A percentile compares a stretch with the other conserved stretches of the same genome.
Evolutionary conservation across 2,888 invertebrate species (phyloP).

Genomic region (Aspidiotus rigidus): DNA sequence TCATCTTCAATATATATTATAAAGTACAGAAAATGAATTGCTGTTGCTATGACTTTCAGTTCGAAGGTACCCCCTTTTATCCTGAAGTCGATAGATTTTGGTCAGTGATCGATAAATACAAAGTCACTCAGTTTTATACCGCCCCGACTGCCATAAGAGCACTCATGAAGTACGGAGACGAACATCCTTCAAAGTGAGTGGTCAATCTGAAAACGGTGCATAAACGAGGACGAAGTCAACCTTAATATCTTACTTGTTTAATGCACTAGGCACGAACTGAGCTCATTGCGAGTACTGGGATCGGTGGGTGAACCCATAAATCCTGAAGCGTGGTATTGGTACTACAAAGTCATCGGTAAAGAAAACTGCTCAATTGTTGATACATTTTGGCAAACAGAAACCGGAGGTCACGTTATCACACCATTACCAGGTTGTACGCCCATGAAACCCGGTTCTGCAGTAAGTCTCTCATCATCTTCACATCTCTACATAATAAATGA

Average conservation of each 20-base stretch:
- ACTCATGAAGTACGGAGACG: constrained; percentile 89
- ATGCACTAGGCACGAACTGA: constrained; percentile 53
- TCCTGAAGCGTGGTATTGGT: constrained; percentile 97
- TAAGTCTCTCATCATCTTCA: constrained; percentile 46
- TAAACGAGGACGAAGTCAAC: neutral
- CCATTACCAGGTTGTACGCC: constrained; percentile 92
- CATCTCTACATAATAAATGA: neutral
- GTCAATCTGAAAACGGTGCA: neutral
- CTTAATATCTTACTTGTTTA: neutral
- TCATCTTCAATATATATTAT: neutral
- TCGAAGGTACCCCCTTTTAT: constrained; percentile 94
- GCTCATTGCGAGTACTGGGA: constrained; percentile 69
- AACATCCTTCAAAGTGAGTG: constrained; percentile 60
- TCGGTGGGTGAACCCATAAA: constrained; percentile 99
- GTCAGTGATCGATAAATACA: constrained; percentile 85
- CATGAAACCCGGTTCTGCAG: constrained; percentile 96
- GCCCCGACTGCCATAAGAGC: constrained; percentile 96
- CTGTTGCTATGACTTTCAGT: constrained; percentile 48
- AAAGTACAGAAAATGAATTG: neutral
- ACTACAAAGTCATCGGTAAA: constrained; percentile 71
- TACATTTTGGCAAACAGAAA: constrained; percentile 99
- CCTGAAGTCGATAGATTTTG: constrained; percentile 91
- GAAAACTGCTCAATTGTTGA: constrained; percentile 86
- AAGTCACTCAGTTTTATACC: constrained; percentile 93
- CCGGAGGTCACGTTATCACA: constrained; percentile 93